Base-by-base conservation (phyloP, 2,113 vertebrate species). In the Carettochelys insculpta region DNA sequence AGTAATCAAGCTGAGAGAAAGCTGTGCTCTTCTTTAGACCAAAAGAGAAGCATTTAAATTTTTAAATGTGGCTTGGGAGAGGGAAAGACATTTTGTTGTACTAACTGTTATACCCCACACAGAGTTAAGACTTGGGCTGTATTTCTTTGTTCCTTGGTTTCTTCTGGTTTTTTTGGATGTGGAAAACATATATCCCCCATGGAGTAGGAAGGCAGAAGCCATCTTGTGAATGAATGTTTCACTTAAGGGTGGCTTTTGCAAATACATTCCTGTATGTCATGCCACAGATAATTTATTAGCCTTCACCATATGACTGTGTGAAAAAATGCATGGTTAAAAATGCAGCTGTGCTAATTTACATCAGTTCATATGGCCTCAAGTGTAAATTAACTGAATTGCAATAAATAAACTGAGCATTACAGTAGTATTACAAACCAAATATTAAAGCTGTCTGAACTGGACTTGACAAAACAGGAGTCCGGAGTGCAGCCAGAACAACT, bases 81-180 rank as follows among this genome's bases (percentile, higher is more conserved):
- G 91, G 92, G 87, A 93, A 92, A 85, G 61, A 94, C 93, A 89
- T 81, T 56, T 92, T 93, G 54, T 96, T 38, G 61, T 34, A n/a
- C n/a, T 68, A 17, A 11, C 34, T 68, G 8, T 68, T 68, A 68
- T 22, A 38, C n/a, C 19, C 4, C 61, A 68, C n/a, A 22, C 8
- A 22, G 22, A 20, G 61, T n/a, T 4, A 68, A 68, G n/a, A 68
- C n/a, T 22, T 61, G 58, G 61, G 19, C 61, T 38, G 19, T 22
- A n/a, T 38, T 68, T 68, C n/a, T 68, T 38, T 38, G 61, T 68
- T 68, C 19, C 34, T 38, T 68, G 61, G n/a, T 68, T 68, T 68
- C 61, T 68, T 68, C 17, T 20, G 61, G 34, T 22, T 68, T 68
- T 17, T 68, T 68, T 38, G n/a, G 9, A 8, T 38, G 19, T n/a